These are phyloP conservation scores for Scomber japonicus DNA, from an alignment of 2,113 vertebrate species.

Conservation along the genomic window DNA sequence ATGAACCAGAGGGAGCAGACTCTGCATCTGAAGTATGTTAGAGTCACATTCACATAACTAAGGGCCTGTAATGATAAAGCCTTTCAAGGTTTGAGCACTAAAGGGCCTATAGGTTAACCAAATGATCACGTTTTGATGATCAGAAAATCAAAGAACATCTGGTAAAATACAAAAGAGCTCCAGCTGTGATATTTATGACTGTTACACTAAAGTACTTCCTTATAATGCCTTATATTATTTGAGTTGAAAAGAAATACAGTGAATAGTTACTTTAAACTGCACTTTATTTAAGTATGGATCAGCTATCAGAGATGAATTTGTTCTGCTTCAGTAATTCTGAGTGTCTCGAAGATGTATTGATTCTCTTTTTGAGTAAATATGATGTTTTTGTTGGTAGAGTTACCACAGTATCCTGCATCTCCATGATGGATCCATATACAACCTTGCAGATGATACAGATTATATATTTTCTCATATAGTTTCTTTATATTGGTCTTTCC, in stretches of 20 bases:
- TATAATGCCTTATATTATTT: background rate
- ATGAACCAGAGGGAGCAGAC: slow-evolving; percentile 34
- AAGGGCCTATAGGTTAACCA: too few species aligned
- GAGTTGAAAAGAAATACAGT: slow-evolving; percentile 24
- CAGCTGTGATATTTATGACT: background rate
- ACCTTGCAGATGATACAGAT: background rate
- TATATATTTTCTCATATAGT: background rate
- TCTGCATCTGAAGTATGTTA: slow-evolving; percentile 37
- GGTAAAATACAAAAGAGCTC: too few species aligned
- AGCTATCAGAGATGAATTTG: background rate
- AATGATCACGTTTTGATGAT: too few species aligned
- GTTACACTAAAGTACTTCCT: background rate
- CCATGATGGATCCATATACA: background rate
- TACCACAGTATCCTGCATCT: background rate
- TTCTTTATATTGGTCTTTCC: too few species aligned
- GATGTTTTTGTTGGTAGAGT: slow-evolving; percentile 5
- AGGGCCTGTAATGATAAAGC: too few species aligned
- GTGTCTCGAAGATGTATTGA: background rate
- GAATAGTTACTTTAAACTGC: slow-evolving; percentile 26
- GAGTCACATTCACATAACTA: background rate
- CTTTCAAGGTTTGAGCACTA: too few species aligned
- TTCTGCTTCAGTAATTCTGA: slow-evolving; percentile 12
- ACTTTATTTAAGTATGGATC: slow-evolving; percentile 10
- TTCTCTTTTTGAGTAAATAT: background rate
- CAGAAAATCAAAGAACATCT: too few species aligned